Conservation (phyloP, 1,140 invertebrate genomes). For the Plectus sambesii region DNA sequence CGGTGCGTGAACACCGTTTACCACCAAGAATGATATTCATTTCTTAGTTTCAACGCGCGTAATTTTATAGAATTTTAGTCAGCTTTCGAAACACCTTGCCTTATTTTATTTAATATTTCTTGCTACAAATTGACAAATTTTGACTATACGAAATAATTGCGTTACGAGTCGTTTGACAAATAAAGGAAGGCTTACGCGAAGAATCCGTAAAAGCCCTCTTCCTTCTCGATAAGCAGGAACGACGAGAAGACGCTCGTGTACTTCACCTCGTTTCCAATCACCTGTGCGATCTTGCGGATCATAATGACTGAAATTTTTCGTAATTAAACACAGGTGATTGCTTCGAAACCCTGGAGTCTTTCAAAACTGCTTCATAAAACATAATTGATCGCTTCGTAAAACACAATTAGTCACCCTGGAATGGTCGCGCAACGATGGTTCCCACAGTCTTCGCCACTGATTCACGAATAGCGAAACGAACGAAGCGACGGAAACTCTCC, state of each 20-base stretch:
- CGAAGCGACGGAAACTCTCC: slow-evolving; percentile 19
- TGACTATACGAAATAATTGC: no score
- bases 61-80: no score
- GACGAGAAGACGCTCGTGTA: slow-evolving; percentile 22
- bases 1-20: no score
- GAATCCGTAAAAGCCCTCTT: slow-evolving; percentile 36
- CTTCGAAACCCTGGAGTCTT: no score
- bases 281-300: slow-evolving; percentile 40
- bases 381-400: slow-evolving; percentile 7
- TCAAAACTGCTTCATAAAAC: no score
- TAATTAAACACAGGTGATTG: neutral
- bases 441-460: slow-evolving; percentile 22
- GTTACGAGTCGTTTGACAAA: no score
- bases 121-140: no score
- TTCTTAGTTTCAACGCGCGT: no score
- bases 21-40: no score
- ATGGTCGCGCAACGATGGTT: slow-evolving; percentile 24
- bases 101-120: no score
- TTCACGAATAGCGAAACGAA: slow-evolving; percentile 33
- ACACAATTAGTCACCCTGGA: slow-evolving; percentile 27
- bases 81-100: no score
- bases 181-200: no score
- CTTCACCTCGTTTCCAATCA: slow-evolving; percentile 36
- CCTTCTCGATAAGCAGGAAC: slow-evolving; percentile 28
- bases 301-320: slow-evolving; percentile 39